These are phyloP conservation scores for Ciona savignyi DNA, from an alignment of 23 tunicate species.

Conservation along the genomic window DNA sequence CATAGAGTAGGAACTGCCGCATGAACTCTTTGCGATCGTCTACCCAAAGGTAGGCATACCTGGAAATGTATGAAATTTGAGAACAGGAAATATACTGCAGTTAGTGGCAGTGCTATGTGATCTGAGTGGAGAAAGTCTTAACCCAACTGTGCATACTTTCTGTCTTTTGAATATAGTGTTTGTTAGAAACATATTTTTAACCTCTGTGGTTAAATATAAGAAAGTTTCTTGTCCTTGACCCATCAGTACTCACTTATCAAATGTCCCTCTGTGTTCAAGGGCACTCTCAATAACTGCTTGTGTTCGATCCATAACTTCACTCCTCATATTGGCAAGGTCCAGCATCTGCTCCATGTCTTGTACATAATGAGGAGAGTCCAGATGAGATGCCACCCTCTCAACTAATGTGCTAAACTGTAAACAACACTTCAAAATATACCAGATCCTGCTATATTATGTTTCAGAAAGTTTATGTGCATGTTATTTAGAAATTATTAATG, in stretches of 20 bases:
- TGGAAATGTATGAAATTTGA: no score
- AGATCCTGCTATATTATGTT: no score
- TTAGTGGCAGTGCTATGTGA: no score
- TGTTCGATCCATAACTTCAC: constrained; percentile 67
- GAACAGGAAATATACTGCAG: no score
- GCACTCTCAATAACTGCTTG: constrained; percentile 78
- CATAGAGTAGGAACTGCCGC: constrained; percentile 83
- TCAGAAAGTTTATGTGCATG: background rate
- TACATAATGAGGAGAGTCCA: constrained; percentile 38
- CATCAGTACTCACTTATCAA: constrained; percentile 51
- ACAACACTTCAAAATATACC: background rate
- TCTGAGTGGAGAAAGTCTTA: no score
- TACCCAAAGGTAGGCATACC: constrained; percentile 87
- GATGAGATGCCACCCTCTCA: constrained; percentile 66
- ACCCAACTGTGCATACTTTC: no score
- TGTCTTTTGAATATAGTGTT: no score
- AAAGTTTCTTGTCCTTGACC: background rate
- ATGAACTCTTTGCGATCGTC: constrained; percentile 91
- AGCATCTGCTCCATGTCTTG: constrained; percentile 57
- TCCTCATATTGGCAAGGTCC: constrained; percentile 50
- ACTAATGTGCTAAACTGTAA: constrained; percentile 59
- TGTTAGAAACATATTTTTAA: no score
- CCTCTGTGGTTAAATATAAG: background rate
- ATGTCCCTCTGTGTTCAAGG: constrained; percentile 35
- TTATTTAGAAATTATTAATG: no score